Conservation (phyloP, 2,113 vertebrate species). For the Cacatua alba region DNA sequence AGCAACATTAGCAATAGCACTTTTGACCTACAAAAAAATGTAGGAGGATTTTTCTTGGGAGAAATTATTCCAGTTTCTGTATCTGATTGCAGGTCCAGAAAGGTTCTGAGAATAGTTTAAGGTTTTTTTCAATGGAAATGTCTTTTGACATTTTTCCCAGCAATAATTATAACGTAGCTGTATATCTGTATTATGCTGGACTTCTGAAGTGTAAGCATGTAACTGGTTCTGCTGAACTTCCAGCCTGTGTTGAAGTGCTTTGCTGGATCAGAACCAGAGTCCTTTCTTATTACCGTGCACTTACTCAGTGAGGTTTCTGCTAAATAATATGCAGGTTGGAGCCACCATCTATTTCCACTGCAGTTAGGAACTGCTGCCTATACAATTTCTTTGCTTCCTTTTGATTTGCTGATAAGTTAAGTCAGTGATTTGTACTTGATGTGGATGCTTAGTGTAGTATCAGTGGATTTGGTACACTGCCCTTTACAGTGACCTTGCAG, state of each 20-base stretch:
- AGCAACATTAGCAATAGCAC: not conserved
- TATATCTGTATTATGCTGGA: not conserved
- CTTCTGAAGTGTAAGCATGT: not conserved
- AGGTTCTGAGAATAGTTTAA: not conserved
- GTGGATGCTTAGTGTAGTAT: not conserved
- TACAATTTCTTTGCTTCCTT: not conserved
- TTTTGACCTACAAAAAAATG: not conserved
- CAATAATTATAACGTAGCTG: not conserved
- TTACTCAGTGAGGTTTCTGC: not conserved
- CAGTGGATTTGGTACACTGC: not conserved
- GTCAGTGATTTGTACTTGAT: not conserved
- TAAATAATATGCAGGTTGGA: not conserved
- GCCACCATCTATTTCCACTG: not conserved
- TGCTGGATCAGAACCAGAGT: slow-evolving; percentile 6
- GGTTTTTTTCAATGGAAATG: not conserved
- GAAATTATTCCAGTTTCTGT: not conserved
- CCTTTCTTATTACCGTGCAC: not conserved
- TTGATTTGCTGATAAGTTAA: not conserved
- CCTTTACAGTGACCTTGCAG: not conserved
- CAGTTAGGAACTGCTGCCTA: not conserved
- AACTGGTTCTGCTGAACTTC: not conserved
- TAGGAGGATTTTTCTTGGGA: not conserved
- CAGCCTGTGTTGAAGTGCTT: not conserved
- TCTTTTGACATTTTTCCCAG: slow-evolving; percentile 12
- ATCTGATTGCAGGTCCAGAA: not conserved